Conservation (phyloP, 2,888 invertebrate species). For the Nasonovia ribisnigri region DNA sequence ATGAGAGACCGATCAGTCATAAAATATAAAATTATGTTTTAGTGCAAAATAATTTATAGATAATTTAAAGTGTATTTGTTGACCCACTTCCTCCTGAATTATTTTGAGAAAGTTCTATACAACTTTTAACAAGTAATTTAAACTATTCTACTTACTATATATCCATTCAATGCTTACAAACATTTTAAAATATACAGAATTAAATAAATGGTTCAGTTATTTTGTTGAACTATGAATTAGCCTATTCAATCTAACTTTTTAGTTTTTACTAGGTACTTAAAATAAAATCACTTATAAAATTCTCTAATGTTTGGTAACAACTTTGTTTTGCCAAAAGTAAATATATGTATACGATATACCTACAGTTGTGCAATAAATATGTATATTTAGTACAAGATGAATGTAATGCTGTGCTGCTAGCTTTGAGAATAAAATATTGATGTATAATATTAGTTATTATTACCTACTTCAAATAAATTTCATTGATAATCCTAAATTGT, state of each 20-base stretch:
- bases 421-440: background rate
- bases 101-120: background rate
- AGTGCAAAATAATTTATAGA: background rate
- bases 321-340: background rate
- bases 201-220: background rate
- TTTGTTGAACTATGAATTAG: background rate
- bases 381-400: background rate
- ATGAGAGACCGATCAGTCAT: background rate
- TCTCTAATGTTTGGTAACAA: background rate
- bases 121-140: background rate
- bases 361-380: background rate
- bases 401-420: background rate
- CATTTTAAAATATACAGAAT: background rate
- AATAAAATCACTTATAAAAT: background rate
- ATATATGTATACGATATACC: too few relatives aligned
- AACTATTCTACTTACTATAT: background rate
- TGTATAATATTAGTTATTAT: background rate
- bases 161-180: too few relatives aligned
- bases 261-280: background rate
- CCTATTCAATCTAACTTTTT: background rate
- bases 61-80: background rate
- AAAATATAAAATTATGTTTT: background rate
- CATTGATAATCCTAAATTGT: background rate
- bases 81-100: background rate
- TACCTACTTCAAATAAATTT: background rate